Base-by-base conservation (phyloP, 2,113 vertebrate genomes). In the Cyanistes caeruleus region DNA sequence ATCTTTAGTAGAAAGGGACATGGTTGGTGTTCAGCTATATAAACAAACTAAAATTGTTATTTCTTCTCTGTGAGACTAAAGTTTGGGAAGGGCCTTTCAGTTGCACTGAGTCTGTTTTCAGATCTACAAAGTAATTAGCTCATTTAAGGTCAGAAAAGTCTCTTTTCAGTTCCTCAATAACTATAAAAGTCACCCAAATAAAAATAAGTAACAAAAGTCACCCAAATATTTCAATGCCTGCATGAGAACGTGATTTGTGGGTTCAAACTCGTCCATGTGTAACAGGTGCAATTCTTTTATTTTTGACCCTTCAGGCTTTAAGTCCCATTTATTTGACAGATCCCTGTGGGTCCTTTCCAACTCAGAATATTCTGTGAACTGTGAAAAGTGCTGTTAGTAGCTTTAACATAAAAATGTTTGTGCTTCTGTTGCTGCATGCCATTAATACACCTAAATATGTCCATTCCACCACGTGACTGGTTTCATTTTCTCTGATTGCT, bases 381-480 rank as follows among this genome's bases (percentile, higher is more conserved):
- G 30, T 90, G 41, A 22, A 70, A 85, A 63, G 10, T 59, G 33
- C 23, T 85, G 24, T 68, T 78, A 35, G 17, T 33, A 24, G 15
- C 82, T 87, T 83, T 43, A 48, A 51, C 24, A 75, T 11, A n/a
- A 60, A 90, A 64, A 44, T 15, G 2, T 22, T 43, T 52, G 16
- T 62, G 30, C 5, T 51, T 70, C 17, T 62, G 14, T 52, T 84
- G 43, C 46, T 23, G 30, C 9, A 1, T 76, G 77, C 22, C 17
- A 21, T 52, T 35, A 39, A 16, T 48, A 28, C 31, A 89, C 4
- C 5, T 46, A 16, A 64, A 44, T 21, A 9, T 43, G 21, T 58
- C 27, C 0, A 0, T 46, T 79, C 51, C 30, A 49, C 16, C 7
- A 4, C 0, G 3, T 25, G 48, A 44, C 13, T 43, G 27, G 6